A percentile compares a stretch with the other conserved stretches of the same genome.
phyloP scores from a whole-genome alignment of 1,140 invertebrate genomes.

The Drosophila nannoptera region DNA sequence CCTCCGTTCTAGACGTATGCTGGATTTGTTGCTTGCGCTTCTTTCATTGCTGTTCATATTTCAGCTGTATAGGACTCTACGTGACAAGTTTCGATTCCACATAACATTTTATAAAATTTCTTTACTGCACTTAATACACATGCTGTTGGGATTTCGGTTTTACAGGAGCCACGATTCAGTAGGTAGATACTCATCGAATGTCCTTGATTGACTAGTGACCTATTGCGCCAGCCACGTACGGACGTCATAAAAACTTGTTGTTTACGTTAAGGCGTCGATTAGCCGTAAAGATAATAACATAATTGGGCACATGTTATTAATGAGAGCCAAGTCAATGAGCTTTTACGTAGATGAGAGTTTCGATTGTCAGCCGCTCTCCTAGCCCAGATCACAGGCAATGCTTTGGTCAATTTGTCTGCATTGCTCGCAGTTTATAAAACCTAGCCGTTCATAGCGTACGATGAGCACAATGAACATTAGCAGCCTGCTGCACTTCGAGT shows the following conservation, averaged over 20 bases:
- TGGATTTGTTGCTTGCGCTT: background rate
- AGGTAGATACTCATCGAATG: too few species aligned
- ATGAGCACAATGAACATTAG: constrained; percentile 49
- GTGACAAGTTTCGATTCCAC: too few species aligned
- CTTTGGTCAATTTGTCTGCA: background rate
- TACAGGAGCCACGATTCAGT: too few species aligned
- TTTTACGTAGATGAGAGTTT: background rate
- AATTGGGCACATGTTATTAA: background rate
- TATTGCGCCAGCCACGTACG: background rate
- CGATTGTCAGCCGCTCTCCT: background rate
- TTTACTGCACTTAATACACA: too few species aligned
- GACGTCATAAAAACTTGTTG: constrained; percentile 13
- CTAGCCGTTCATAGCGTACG: background rate
- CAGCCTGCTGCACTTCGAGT: constrained; percentile 53
- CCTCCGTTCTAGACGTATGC: constrained; percentile 18
- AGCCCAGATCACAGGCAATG: background rate
- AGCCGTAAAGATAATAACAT: background rate
- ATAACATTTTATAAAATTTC: too few species aligned
- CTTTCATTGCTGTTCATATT: background rate
- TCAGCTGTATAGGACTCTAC: too few species aligned
- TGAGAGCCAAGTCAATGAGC: constrained; percentile 1
- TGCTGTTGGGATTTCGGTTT: too few species aligned
- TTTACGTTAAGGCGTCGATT: background rate
- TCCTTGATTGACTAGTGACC: background rate
- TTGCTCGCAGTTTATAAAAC: background rate